A percentile compares a stretch with the other conserved stretches of the same genome.
Evolutionary conservation across 2,888 invertebrate genomes (phyloP).

Genomic region (Eurytoma californica): DNA sequence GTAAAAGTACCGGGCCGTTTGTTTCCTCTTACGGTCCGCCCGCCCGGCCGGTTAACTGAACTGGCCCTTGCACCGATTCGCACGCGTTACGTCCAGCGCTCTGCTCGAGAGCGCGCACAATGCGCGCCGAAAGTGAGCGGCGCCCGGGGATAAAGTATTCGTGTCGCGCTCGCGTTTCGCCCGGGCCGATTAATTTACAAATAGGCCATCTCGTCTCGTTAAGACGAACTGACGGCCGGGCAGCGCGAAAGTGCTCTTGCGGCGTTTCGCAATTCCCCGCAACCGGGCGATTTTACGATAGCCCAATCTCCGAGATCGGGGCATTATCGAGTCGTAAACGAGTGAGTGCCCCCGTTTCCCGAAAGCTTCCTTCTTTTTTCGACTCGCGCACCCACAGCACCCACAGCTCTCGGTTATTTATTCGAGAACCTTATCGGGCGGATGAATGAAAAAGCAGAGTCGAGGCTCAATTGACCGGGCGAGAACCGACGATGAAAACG

Average conservation of each 20-base stretch:
- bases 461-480: too few relatives aligned
- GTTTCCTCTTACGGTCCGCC: too few relatives aligned
- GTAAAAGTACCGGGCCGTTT: neutral
- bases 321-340: constrained; percentile 38
- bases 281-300: constrained; percentile 31
- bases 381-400: neutral
- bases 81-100: neutral
- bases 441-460: neutral
- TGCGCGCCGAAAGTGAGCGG: neutral
- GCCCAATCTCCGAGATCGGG: neutral
- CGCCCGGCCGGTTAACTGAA: neutral
- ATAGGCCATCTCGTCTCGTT: neutral
- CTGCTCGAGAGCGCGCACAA: neutral
- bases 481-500: neutral
- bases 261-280: constrained; percentile 15
- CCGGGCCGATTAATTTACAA: constrained; percentile 8
- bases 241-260: neutral
- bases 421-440: neutral
- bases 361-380: neutral
- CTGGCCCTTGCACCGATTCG: neutral
- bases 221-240: neutral
- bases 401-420: neutral
- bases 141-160: neutral
- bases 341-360: constrained; percentile 4
- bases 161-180: neutral